Evolutionary conservation across 2,888 invertebrate species (phyloP).

Genomic region (Cylindroiulus punctatus): DNA sequence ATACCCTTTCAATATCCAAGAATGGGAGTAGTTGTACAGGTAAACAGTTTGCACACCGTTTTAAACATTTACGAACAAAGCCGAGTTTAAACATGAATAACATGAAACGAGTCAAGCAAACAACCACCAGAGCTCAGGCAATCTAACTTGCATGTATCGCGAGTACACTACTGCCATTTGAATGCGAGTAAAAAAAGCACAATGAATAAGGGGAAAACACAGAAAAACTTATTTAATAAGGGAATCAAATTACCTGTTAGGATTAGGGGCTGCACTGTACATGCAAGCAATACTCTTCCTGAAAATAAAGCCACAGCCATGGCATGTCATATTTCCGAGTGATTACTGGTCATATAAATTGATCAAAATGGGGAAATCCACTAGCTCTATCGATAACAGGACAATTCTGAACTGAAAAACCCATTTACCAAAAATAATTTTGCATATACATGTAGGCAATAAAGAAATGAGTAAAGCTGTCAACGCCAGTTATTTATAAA

Average conservation of each 20-base stretch:
- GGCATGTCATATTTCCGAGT: constrained; percentile 15
- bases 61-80: no score
- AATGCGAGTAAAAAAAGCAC: not conserved
- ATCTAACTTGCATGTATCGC: not conserved
- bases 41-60: no score
- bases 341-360: not conserved
- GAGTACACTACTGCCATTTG: not conserved
- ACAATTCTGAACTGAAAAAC: not conserved
- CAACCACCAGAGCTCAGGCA: not conserved
- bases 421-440: not conserved
- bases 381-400: not conserved
- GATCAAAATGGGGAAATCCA: not conserved
- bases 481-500: no score
- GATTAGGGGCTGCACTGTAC: constrained; percentile 50
- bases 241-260: constrained; percentile 49
- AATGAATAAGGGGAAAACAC: not conserved
- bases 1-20: no score
- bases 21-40: no score
- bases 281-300: constrained; percentile 56
- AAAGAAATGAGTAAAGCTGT: no score
- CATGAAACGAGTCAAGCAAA: not conserved
- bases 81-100: no score
- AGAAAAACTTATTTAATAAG: not conserved
- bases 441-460: no score
- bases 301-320: constrained; percentile 55